These are phyloP conservation scores for Anagrus nilaparvatae DNA, from an alignment of 1,140 invertebrate species.

Conservation along the genomic window DNA sequence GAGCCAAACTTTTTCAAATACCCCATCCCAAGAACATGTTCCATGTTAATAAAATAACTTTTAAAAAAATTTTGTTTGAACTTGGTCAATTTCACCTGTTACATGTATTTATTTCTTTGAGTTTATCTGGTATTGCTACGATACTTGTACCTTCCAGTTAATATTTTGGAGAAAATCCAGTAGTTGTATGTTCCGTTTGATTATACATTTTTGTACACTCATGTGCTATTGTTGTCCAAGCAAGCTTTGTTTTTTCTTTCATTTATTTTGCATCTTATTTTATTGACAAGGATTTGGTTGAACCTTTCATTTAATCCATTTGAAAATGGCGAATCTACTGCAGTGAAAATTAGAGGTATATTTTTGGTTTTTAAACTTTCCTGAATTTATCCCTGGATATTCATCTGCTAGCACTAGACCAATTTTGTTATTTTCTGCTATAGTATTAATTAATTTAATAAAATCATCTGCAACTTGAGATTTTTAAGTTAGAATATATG, in stretches of 20 bases:
- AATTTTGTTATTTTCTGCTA: constrained; percentile 25
- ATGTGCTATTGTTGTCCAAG: constrained; percentile 10
- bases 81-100: too few relatives aligned
- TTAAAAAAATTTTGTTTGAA: too few relatives aligned
- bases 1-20: too few relatives aligned
- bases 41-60: too few relatives aligned
- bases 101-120: too few relatives aligned
- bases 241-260: constrained; percentile 1
- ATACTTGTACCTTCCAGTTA: constrained; percentile 4
- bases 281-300: constrained; percentile 11
- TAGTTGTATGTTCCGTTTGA: constrained; percentile 8
- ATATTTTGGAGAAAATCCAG: constrained; percentile 4
- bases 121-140: too few relatives aligned
- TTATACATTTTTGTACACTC: constrained; percentile 10
- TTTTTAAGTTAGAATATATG: constrained; percentile 28
- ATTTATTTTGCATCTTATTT: constrained; percentile 8
- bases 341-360: constrained; percentile 11
- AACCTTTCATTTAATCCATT: constrained; percentile 7
- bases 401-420: constrained; percentile 13
- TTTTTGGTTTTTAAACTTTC: constrained; percentile 12
- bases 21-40: too few relatives aligned
- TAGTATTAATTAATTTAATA: constrained; percentile 33
- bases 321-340: constrained; percentile 10
- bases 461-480: constrained; percentile 28
- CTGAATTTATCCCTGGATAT: constrained; percentile 18